phyloP scores from a whole-genome alignment of 2,888 invertebrate genomes.

The Osmoderma eremita region DNA sequence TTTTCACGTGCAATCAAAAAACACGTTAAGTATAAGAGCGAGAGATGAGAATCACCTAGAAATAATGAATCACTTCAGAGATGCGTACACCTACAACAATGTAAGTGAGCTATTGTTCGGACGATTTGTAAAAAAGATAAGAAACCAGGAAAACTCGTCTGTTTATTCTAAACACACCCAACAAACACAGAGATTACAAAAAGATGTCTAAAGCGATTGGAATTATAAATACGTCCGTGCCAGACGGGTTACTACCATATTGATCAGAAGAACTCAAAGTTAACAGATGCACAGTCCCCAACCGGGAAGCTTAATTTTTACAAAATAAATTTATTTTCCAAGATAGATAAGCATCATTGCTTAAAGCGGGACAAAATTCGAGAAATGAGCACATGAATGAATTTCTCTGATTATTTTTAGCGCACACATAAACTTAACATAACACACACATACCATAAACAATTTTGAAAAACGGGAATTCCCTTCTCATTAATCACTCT shows the following conservation, averaged over 20 bases:
- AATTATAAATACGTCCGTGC: constrained; percentile 3
- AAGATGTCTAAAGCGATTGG: constrained; percentile 13
- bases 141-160: constrained; percentile 44
- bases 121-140: constrained; percentile 47
- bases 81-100: constrained; percentile 45
- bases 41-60: constrained; percentile 4
- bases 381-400: no score
- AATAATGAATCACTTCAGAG: constrained; percentile 41
- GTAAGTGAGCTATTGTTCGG: constrained; percentile 44
- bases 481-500: no score
- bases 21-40: neutral
- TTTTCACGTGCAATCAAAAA: constrained; percentile 20
- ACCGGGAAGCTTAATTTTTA: no score
- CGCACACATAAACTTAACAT: no score
- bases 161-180: constrained; percentile 43
- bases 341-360: no score
- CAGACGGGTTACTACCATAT: neutral
- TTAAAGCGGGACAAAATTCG: no score
- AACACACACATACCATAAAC: no score
- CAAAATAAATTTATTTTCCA: no score
- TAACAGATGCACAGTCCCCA: no score
- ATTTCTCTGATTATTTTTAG: no score
- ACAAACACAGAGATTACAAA: constrained; percentile 22
- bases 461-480: no score
- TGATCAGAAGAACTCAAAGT: constrained; percentile 1